Base-by-base conservation (phyloP, 2,888 invertebrate species). In the Drosophila austrosaltans region DNA sequence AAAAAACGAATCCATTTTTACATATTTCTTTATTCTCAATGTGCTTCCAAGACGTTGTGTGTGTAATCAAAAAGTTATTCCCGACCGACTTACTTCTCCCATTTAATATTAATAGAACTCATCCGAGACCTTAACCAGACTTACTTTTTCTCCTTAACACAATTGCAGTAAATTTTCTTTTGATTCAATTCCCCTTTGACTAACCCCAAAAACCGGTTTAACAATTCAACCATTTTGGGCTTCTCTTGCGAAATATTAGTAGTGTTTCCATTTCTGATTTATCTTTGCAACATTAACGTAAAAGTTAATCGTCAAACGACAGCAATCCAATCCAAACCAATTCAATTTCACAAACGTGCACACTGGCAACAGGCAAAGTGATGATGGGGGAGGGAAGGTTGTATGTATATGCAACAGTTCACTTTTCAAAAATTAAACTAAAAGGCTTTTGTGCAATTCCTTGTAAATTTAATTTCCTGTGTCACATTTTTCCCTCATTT, bases 381-480 rank as follows among this genome's bases (percentile, higher is more conserved):
- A 42, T 40, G 39, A 12, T 16, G 16, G 16, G 16, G 30, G 1
- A 39, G 39, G 25, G 22, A 25, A 22, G 22, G 10, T 22, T 39
- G 53, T 39, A n/a, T 59, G 62, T 66, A 65, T 68, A 66, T 79
- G 79, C 82, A 77, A 82, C 72, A 77, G 68, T 75, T 77, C 70
- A 12, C 6, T 20, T 56, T 16, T 22, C 25, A 12, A 8, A 25
- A 48, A 12, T 48, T 25, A n/a, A n/a, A 44, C 36, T 22, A 57
- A 57, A 48, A 48, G 22, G 20, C 48, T 57, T 69, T 71, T 78
- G 78, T 82, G 81, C 78, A 75, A 78, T 80, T 86, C 81, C 81
- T 83, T 70, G 76, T 86, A 78, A 83, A 82, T 82, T 82, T 86
- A 82, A 82, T 86, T 82, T 82, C 82, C 87, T 82, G 81, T 75